Conservation (phyloP, 2,888 invertebrate species). For the Drosophila meridiana region DNA sequence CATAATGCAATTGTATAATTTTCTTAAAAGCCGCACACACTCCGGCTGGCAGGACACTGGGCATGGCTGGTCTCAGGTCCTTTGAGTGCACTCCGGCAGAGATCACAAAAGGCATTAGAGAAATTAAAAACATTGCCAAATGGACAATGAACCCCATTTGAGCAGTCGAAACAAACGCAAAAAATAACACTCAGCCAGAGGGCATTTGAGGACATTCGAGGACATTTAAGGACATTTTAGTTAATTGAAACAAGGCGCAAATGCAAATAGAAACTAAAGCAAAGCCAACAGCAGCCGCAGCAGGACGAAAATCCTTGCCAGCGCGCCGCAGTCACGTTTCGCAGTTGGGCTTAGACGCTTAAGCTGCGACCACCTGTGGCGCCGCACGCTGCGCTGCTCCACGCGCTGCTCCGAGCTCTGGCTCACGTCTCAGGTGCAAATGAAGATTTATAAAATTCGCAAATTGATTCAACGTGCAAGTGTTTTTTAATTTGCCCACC, state of each 20-base stretch:
- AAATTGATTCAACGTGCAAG: slow-evolving; percentile 81
- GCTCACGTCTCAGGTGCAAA: slow-evolving; percentile 79
- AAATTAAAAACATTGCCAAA: slow-evolving; percentile 66
- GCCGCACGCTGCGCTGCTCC: slow-evolving; percentile 11
- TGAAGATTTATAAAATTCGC: slow-evolving; percentile 81
- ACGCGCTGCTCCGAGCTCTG: slow-evolving; percentile 6
- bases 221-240: slow-evolving; percentile 77
- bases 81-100: slow-evolving; percentile 18
- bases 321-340: slow-evolving; percentile 64
- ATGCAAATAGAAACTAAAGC: slow-evolving; percentile 63
- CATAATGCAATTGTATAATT: slow-evolving; percentile 80
- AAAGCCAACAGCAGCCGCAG: slow-evolving; percentile 24
- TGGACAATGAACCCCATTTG: slow-evolving; percentile 56
- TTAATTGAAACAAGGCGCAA: slow-evolving; percentile 81
- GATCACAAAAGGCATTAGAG: slow-evolving; percentile 69
- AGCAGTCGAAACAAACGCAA: slow-evolving; percentile 20
- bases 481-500: slow-evolving; percentile 67
- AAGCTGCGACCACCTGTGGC: slow-evolving; percentile 68
- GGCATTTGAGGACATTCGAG: slow-evolving; percentile 54
- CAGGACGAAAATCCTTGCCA: slow-evolving; percentile 62
- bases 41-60: slow-evolving; percentile 13
- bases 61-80: slow-evolving; percentile 1
- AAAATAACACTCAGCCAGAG: slow-evolving; percentile 78
- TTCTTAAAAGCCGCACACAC: slow-evolving; percentile 71
- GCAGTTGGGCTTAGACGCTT: slow-evolving; percentile 37